Conservation (phyloP, 2,888 invertebrate species). For the Chymomyza fuscimana region DNA sequence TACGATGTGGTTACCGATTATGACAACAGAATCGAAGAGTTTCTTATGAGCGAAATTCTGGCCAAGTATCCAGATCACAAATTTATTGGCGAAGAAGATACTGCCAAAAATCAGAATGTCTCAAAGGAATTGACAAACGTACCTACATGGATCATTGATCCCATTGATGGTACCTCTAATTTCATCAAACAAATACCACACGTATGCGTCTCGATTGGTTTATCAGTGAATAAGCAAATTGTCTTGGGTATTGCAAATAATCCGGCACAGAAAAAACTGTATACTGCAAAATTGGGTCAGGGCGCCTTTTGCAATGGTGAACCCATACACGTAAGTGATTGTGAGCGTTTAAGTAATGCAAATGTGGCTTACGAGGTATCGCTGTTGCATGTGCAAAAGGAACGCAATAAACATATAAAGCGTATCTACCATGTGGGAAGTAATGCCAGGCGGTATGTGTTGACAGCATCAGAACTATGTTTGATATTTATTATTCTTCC, state of each 20-base stretch:
- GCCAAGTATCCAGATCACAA: slow-evolving; percentile 82
- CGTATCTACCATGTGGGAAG: slow-evolving; percentile 76
- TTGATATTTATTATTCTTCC: not conserved
- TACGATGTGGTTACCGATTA: slow-evolving; percentile 90
- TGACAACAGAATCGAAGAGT: slow-evolving; percentile 87
- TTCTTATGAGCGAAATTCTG: slow-evolving; percentile 83
- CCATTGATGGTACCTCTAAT: slow-evolving; percentile 93
- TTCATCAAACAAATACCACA: slow-evolving; percentile 87
- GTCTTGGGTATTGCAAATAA: slow-evolving; percentile 88
- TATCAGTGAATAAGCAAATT: slow-evolving; percentile 82
- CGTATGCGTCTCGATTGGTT: slow-evolving; percentile 85
- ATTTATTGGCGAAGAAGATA: slow-evolving; percentile 88
- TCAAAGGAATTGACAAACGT: slow-evolving; percentile 84
- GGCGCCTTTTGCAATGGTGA: slow-evolving; percentile 89
- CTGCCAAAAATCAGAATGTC: slow-evolving; percentile 76
- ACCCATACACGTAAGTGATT: slow-evolving; percentile 81
- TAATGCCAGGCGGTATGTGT: slow-evolving; percentile 75
- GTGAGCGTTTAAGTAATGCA: slow-evolving; percentile 68
- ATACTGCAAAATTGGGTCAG: slow-evolving; percentile 84
- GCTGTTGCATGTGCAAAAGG: slow-evolving; percentile 68
- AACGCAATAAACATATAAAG: slow-evolving; percentile 77
- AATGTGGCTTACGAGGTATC: slow-evolving; percentile 79
- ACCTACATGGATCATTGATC: slow-evolving; percentile 93
- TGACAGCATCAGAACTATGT: not conserved
- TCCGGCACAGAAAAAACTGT: slow-evolving; percentile 86